These are phyloP conservation scores for Istiophorus platypterus DNA, from an alignment of 2,113 vertebrate genomes.

Conservation along the genomic window DNA sequence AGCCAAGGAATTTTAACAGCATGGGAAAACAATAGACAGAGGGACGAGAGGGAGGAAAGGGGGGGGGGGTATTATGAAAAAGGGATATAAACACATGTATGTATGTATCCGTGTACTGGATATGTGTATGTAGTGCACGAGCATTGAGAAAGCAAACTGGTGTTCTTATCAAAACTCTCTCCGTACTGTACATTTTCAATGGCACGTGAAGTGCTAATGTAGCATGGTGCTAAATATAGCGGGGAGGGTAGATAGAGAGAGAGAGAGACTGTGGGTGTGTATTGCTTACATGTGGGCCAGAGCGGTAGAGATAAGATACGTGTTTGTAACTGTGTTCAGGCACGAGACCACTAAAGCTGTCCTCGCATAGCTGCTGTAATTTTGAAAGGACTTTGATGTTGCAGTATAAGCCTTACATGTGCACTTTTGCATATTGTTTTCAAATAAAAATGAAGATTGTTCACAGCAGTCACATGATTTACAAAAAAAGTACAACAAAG, in stretches of 20 bases:
- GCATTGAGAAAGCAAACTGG: slow-evolving; percentile 34
- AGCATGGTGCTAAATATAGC: slow-evolving; percentile 79
- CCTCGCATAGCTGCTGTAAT: slow-evolving; percentile 2
- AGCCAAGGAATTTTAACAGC: slow-evolving; percentile 80
- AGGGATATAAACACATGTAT: slow-evolving; percentile 50
- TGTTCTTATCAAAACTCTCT: slow-evolving; percentile 57
- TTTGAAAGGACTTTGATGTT: slow-evolving; percentile 46
- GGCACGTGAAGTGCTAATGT: slow-evolving; percentile 76
- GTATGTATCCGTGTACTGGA: slow-evolving; percentile 2
- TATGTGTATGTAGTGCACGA: neutral
- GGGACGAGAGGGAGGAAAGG: slow-evolving; percentile 41
- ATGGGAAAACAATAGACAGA: slow-evolving; percentile 81
- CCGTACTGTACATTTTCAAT: slow-evolving; percentile 60
- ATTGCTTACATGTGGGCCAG: slow-evolving; percentile 38
- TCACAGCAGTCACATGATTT: slow-evolving; percentile 9
- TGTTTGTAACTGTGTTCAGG: slow-evolving; percentile 58
- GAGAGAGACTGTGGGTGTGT: slow-evolving; percentile 19
- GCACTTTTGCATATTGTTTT: neutral
- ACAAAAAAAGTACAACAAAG: neutral
- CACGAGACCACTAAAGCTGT: slow-evolving; percentile 51
- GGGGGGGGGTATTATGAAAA: slow-evolving; percentile 20
- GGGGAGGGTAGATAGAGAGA: slow-evolving; percentile 49
- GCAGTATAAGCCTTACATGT: slow-evolving; percentile 7
- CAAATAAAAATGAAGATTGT: slow-evolving; percentile 3
- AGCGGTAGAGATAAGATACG: slow-evolving; percentile 56